phyloP scores from a whole-genome alignment of 1,140 invertebrate species.

The Pachypsylla venusta region DNA sequence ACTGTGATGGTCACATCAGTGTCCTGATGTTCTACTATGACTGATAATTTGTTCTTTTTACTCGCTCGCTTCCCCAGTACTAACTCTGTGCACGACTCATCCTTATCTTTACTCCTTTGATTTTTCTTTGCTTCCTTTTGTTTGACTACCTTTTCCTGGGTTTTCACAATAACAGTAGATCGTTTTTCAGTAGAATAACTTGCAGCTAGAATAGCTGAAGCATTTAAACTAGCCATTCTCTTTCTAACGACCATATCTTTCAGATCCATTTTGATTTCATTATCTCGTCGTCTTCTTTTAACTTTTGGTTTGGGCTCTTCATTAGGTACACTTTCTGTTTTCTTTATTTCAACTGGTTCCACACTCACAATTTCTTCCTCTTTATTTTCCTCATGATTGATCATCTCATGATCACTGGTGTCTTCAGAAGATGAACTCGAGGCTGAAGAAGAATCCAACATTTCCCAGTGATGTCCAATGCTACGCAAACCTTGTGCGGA shows the following conservation, averaged over 20 bases:
- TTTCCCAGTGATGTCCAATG: constrained; percentile 68
- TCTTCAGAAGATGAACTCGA: constrained; percentile 33
- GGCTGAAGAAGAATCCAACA: constrained; percentile 41
- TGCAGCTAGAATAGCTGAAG: constrained; percentile 78
- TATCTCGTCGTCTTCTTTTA: constrained; percentile 34
- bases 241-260: constrained; percentile 78
- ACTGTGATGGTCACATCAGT: constrained; percentile 72
- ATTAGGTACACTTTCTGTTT: constrained; percentile 28
- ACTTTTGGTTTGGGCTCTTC: constrained; percentile 27
- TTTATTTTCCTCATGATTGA: constrained; percentile 25
- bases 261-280: constrained; percentile 62
- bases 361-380: constrained; percentile 12
- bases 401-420: constrained; percentile 34
- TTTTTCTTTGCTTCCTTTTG: background rate
- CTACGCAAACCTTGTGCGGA: constrained; percentile 51
- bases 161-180: constrained; percentile 29
- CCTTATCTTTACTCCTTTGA: constrained; percentile 12
- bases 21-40: constrained; percentile 57
- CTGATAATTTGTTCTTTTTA: constrained; percentile 41
- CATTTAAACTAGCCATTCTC: constrained; percentile 84
- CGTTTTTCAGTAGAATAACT: constrained; percentile 66
- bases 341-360: constrained; percentile 16
- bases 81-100: constrained; percentile 11
- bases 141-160: background rate
- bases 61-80: constrained; percentile 27